phyloP scores from a whole-genome alignment of 2,797 vertebrate genomes.

The Helostoma temminkii region DNA sequence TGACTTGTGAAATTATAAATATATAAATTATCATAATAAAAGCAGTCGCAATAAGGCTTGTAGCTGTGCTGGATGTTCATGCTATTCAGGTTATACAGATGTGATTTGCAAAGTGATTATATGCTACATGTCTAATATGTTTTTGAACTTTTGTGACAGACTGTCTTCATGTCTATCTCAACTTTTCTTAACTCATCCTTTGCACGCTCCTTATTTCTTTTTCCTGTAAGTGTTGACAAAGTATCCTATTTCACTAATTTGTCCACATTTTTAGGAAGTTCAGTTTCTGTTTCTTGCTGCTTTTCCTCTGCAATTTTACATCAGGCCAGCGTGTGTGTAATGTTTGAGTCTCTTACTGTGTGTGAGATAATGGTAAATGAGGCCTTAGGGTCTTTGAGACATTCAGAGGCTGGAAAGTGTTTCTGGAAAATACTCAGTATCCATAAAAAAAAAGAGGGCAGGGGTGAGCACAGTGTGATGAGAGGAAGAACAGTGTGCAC shows the following conservation, averaged over 20 bases:
- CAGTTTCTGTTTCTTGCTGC: neutral
- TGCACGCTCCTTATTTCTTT: neutral
- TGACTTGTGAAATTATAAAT: no score
- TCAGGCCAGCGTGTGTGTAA: constrained; percentile 9
- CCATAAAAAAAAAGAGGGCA: constrained; percentile 68
- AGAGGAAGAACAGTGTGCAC: constrained; percentile 41
- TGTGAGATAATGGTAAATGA: constrained; percentile 44
- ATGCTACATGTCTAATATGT: no score
- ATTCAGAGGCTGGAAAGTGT: constrained; percentile 64
- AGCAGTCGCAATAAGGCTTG: no score
- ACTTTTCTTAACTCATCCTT: neutral
- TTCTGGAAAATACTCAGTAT: constrained; percentile 74
- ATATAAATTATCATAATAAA: no score
- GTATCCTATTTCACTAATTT: neutral
- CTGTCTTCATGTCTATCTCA: neutral
- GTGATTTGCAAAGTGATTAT: no score
- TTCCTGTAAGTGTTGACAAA: neutral
- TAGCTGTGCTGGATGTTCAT: no score
- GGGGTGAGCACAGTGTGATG: constrained; percentile 53
- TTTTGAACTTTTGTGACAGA: no score
- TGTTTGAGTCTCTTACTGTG: neutral
- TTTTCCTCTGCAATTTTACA: constrained; percentile 17
- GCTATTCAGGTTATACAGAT: no score
- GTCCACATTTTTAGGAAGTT: neutral
- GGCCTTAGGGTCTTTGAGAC: constrained; percentile 53